Evolutionary conservation across 2,113 vertebrate species (phyloP), one percentile per base, ranked within the genome.

Genomic region (Phasianus colchicus): DNA sequence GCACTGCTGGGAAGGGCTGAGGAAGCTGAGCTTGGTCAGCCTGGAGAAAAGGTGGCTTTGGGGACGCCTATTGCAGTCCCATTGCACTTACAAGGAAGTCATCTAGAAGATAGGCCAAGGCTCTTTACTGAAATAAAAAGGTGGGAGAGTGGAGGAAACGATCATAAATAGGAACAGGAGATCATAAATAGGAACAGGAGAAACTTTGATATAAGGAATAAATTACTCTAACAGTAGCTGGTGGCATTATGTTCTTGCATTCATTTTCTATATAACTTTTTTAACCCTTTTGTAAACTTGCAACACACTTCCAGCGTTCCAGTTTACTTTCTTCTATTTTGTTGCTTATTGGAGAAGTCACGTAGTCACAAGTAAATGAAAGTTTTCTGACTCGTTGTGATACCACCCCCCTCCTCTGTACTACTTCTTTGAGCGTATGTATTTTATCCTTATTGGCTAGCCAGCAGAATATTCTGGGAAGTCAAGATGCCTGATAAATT

Each of bases 341-440:
- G 3, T 50, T 80, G 52, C 11, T 60, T 86, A 43, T 48, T 60
- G 15, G 19, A 70, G 34, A 70, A 79, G 16, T 48, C 19, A 60
- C 47, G 21, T 83, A 34, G 8, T 47, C 20, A 2, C 24, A 67
- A 61, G 30, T 54, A 42, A 84, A 22, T 52, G 45, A n/a, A 82
- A 74, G 21, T 11, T 65, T 79, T 38, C n/a, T 70, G 11, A 20
- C 38, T 45, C 8, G 4, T 40, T 7, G 34, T 74, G 67, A 86
- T 47, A 8, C 25, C 36, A 52, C n/a, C 21, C 12, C 42, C 10
- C 8, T 20, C 15, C 47, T 8, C 20, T 1, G 0, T 15, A 5
- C 14, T 45, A 5, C 60, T 94, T 86, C 9, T 38, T 14, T 27
- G 55, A 30, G 18, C 5, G 3, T 42, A 4, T 50, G 2, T 43